phyloP scores from a whole-genome alignment of 2,113 vertebrate species.

The Oncorhynchus keta region DNA sequence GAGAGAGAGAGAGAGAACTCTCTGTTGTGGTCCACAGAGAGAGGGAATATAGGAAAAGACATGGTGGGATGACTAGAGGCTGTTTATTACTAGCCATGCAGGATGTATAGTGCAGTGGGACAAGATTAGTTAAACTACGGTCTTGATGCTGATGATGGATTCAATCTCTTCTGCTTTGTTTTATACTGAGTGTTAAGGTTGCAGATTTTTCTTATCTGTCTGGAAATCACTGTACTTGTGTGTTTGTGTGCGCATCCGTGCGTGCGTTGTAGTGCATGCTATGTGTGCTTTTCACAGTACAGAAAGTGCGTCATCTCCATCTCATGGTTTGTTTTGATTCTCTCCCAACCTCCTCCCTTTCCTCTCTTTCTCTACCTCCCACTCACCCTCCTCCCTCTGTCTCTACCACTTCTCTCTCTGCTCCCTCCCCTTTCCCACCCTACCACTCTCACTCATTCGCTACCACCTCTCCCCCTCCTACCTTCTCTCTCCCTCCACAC shows the following conservation, averaged over 20 bases:
- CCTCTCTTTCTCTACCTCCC: background rate
- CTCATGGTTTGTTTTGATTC: conserved; percentile 56
- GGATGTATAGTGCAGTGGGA: too few relatives aligned
- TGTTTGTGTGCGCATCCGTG: conserved; percentile 17
- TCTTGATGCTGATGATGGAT: too few relatives aligned
- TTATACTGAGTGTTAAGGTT: background rate
- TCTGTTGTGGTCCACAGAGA: too few relatives aligned
- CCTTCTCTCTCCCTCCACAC: conserved; percentile 46
- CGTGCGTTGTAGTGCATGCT: conserved; percentile 23
- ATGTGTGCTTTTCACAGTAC: conserved; percentile 53
- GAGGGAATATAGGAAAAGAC: too few relatives aligned
- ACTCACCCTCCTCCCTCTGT: background rate
- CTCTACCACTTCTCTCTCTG: background rate
- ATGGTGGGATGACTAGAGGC: too few relatives aligned
- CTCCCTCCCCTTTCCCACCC: background rate
- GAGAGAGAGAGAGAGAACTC: too few relatives aligned
- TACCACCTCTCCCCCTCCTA: conserved; percentile 42
- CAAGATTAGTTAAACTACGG: too few relatives aligned
- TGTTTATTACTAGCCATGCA: too few relatives aligned
- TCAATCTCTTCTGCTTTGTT: background rate
- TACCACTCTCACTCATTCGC: conserved; percentile 17
- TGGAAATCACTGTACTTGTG: background rate
- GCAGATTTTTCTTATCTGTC: background rate
- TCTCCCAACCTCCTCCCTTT: background rate
- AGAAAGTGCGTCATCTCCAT: conserved; percentile 57